phyloP scores from a whole-genome alignment of 2,888 invertebrate genomes.

The Mactromeris polynyma region DNA sequence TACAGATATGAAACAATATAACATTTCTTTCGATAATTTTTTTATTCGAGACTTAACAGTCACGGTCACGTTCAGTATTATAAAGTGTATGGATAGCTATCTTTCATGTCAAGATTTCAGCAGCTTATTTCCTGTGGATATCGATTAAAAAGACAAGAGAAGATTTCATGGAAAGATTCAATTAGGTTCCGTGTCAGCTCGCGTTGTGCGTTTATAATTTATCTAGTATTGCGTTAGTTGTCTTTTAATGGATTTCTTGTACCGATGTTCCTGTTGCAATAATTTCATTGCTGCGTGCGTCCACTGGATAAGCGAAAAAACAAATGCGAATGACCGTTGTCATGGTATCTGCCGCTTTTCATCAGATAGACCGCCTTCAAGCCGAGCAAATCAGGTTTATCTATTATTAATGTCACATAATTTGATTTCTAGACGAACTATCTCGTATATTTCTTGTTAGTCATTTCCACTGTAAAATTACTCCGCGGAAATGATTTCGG shows the following conservation, averaged over 20 bases:
- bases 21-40: background rate
- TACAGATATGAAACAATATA: background rate
- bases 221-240: background rate
- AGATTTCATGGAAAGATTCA: constrained; percentile 33
- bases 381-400: background rate
- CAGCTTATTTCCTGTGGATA: constrained; percentile 32
- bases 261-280: background rate
- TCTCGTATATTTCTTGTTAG: background rate
- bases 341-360: background rate
- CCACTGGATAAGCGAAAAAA: background rate
- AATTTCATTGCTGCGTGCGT: background rate
- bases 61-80: background rate
- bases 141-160: constrained; percentile 25
- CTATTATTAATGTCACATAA: background rate
- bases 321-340: background rate
- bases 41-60: background rate
- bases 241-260: constrained; percentile 7
- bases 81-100: background rate
- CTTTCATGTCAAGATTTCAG: background rate
- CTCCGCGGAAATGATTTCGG: background rate
- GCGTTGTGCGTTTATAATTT: background rate
- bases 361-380: background rate
- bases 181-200: constrained; percentile 19
- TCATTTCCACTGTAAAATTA: background rate
- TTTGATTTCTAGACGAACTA: background rate